phyloP scores from a whole-genome alignment of 2,888 invertebrate genomes.

The Meiosimyza decipiens region DNA sequence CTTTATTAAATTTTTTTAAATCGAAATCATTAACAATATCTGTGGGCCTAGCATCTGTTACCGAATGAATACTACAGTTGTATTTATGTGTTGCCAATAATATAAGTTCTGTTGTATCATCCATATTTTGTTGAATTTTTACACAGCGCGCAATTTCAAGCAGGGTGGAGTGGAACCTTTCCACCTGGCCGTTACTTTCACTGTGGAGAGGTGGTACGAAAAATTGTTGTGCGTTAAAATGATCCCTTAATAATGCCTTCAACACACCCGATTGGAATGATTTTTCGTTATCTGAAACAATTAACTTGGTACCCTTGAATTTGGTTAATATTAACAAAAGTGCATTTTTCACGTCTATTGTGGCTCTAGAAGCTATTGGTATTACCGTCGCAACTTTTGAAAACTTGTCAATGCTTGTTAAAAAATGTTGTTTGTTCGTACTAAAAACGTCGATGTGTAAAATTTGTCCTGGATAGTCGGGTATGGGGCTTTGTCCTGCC shows the following conservation, averaged over 20 bases:
- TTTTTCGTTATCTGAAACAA: conserved; percentile 29
- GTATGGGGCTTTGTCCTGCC: conserved; percentile 38
- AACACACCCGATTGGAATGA: conserved; percentile 32
- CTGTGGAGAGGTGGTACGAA: conserved; percentile 41
- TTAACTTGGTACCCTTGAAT: conserved; percentile 35
- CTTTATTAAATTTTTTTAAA: too few species aligned
- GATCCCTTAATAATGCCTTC: conserved; percentile 36
- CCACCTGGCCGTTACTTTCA: conserved; percentile 41
- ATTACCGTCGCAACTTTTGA: conserved; percentile 22
- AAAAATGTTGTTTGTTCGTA: conserved; percentile 34
- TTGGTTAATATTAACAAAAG: conserved; percentile 18
- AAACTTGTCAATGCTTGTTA: conserved; percentile 20
- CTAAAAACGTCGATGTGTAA: conserved; percentile 25
- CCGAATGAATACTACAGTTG: conserved; percentile 39
- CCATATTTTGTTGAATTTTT: conserved; percentile 41
- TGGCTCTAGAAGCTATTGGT: conserved; percentile 31
- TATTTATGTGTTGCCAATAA: conserved; percentile 40
- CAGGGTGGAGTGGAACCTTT: conserved; percentile 40
- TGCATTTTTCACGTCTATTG: conserved; percentile 31
- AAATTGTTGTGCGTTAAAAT: conserved; percentile 31
- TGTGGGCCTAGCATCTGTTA: conserved; percentile 33
- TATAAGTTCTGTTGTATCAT: conserved; percentile 37
- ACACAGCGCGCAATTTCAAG: conserved; percentile 42
- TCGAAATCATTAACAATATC: conserved; percentile 3
- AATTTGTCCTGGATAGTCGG: background rate